Base-by-base conservation (phyloP, 92 coral and sea anemone species). In the Palythoa heliodiscus region DNA sequence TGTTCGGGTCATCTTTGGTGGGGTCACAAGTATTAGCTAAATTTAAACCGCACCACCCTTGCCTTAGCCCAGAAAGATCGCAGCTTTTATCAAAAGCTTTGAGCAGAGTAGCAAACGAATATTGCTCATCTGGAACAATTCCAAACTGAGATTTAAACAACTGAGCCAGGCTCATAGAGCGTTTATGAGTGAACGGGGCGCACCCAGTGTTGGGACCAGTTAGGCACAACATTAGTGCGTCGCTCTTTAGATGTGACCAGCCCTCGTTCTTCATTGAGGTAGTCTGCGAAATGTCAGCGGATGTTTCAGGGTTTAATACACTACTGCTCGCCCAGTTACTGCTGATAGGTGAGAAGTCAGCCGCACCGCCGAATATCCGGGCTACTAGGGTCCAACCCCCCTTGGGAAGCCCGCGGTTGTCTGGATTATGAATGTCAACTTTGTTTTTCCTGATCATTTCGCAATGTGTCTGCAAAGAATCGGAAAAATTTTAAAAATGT, bases 321-420 rank as follows among this genome's bases (percentile, higher is more conserved):
- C 71, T 89, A 52, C 87, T 82, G 85, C 89, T 92, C 79, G 95
- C 93, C 98, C 98, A 94, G 93, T 86, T 94, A 85, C 93, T 95
- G 89, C 98, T 94, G 93, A 94, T 82, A 40, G 98, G 98, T 19
- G 98, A 94, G 87, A 94, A 94, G 52, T 94, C 98, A 70, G 94
- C 87, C 54, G 89, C 85, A 17, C 80, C 93, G 37, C 98, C 98
- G 71, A 86, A 86, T 38, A 92, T 87, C 70, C 98, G 91, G 57
- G 89, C 93, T 58, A 94, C 95, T 55, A 94, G 90, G 43, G 98
- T 94, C 98, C 98, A 94, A 86, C 98, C 98, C 69, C 98, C 98
- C 77, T 86, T 84, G 19, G 98, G 93, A 23, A 89, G 91, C 54
- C 89, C 88, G 77, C 89, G 89, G 50, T 64, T 91, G 77, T 94